Evolutionary conservation across 2,888 invertebrate species (phyloP), one percentile per base, ranked within the genome.

Genomic region (Drosophila paramelanica): DNA sequence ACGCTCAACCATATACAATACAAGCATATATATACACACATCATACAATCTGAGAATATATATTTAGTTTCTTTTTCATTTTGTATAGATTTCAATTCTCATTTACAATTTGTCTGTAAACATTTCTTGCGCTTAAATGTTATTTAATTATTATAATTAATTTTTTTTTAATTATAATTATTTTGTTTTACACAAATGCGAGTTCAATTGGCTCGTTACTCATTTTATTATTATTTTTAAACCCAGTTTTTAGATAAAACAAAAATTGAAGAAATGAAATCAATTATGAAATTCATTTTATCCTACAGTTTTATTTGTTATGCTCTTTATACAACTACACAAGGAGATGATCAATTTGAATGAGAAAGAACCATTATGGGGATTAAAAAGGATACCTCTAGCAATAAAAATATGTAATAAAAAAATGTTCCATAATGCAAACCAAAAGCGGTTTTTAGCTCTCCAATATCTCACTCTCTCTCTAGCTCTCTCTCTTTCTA

Each of bases 341-440:
- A 51, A 39, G 55, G 59, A 43, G 45, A 46, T 20, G 25, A 45
- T 43, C 33, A 43, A 33, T n/a, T 11, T 42, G 47, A 50, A 57
- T 53, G 75, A 55, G 60, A 53, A 75, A 53, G 60, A 66, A 65
- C 23, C 38, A 50, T 36, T 36, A 36, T 59, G 65, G 49, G 42
- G 66, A 51, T 59, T 58, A 45, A 36, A 61, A 67, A 64, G 42
- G 56, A 56, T 62, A 55, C 53, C 46, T 75, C 46, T 66, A 67
- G 71, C 52, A 67, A 75, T 73, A 74, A 64, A 70, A 57, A 67
- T 59, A 70, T 75, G 66, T 71, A 75, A 61, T 75, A 67, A 75
- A 74, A 74, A 56, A 50, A 53, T 53, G 46, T 61, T 68, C 57
- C 42, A 61, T 46, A 58, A 72, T 56, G 25, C 46, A 57, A 73